These are phyloP conservation scores for Cremastobaeus sp. DNA, from an alignment of 2,888 invertebrate genomes.

Conservation along the genomic window DNA sequence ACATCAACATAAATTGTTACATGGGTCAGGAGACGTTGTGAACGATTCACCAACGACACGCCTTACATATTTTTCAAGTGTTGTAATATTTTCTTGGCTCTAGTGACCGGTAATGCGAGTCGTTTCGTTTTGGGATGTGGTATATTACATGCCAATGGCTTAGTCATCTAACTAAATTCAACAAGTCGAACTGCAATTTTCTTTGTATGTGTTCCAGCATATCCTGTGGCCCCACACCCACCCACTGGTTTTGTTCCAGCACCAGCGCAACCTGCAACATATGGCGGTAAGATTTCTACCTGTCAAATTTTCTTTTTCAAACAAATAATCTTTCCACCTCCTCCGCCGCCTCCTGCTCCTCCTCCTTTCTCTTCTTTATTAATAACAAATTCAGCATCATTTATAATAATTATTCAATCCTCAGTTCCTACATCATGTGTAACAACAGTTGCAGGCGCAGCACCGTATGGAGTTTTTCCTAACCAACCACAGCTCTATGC, in stretches of 20 bases:
- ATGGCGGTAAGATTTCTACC: conserved; percentile 70
- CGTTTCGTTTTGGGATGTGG: conserved; percentile 71
- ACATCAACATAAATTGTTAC: conserved; percentile 6
- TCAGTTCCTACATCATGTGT: neutral
- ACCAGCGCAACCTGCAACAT: conserved; percentile 75
- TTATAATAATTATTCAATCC: conserved; percentile 1
- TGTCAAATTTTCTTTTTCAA: neutral
- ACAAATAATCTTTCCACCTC: no score
- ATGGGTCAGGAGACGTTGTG: conserved; percentile 56
- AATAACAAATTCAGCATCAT: neutral
- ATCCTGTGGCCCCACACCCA: conserved; percentile 77
- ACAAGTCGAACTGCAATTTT: conserved; percentile 36
- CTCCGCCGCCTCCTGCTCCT: no score
- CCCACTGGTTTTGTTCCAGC: conserved; percentile 77
- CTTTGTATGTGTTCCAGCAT: conserved; percentile 76
- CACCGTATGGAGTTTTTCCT: conserved; percentile 81
- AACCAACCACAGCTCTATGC: conserved; percentile 83
- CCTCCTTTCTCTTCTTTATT: neutral
- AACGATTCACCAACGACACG: conserved; percentile 64
- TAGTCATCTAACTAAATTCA: conserved; percentile 43
- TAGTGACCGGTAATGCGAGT: conserved; percentile 62
- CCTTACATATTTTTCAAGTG: conserved; percentile 60
- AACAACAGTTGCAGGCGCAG: conserved; percentile 81
- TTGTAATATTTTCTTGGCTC: conserved; percentile 59
- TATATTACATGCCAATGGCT: conserved; percentile 75